Percentiles rank a stretch among this genome's conserved stretches.
Conservation (phyloP, 2,888 invertebrate species). For the Papilio demoleus region DNA sequence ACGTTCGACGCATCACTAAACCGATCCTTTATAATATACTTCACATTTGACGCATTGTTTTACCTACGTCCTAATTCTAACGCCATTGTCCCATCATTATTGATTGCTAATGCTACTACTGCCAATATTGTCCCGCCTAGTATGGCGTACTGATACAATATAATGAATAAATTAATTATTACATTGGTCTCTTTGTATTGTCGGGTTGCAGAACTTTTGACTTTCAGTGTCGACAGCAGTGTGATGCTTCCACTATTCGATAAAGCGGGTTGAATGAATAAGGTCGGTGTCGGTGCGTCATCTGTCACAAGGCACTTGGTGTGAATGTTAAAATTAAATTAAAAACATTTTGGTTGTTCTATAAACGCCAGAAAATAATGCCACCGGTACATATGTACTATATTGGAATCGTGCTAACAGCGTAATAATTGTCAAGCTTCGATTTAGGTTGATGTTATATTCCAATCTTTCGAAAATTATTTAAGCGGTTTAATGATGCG, state of each 20-base stretch:
- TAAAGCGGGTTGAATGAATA: constrained; percentile 25
- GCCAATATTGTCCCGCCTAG: constrained; percentile 58
- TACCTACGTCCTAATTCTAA: constrained; percentile 73
- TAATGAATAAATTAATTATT: constrained; percentile 36
- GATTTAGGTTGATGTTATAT: constrained; percentile 18
- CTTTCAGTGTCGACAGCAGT: constrained; percentile 32
- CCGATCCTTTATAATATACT: constrained; percentile 58
- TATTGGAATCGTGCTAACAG: constrained; percentile 21
- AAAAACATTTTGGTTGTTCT: not conserved
- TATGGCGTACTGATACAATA: constrained; percentile 51
- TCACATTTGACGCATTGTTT: constrained; percentile 71
- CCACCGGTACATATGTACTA: not conserved
- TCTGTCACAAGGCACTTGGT: not conserved
- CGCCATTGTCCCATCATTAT: constrained; percentile 74
- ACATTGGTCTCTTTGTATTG: constrained; percentile 20
- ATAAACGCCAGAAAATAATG: constrained; percentile 12
- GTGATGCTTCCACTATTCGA: constrained; percentile 26
- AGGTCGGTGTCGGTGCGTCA: constrained; percentile 13
- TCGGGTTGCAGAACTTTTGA: constrained; percentile 37
- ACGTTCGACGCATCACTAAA: constrained; percentile 63
- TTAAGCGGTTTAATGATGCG: constrained; percentile 60
- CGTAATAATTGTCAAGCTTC: constrained; percentile 10
- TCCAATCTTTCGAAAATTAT: constrained; percentile 54
- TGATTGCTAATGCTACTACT: constrained; percentile 72
- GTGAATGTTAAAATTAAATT: constrained; percentile 10